These are phyloP conservation scores for Bradypus variegatus DNA, from an alignment of 2,797 vertebrate species.

Conservation along the genomic window DNA sequence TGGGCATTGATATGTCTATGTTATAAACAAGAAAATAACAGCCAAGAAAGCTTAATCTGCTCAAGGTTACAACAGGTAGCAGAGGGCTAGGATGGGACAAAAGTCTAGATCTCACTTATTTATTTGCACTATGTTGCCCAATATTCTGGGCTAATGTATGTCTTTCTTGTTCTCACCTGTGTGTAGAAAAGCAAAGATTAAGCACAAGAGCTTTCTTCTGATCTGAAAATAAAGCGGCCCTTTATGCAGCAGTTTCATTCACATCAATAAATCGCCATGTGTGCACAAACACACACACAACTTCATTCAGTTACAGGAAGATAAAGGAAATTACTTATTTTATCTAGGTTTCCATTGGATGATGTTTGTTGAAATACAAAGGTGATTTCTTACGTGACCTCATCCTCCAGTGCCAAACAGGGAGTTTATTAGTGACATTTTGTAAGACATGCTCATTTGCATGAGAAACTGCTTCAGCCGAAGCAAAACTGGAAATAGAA, in stretches of 20 bases:
- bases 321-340: neutral
- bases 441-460: conserved; percentile 38
- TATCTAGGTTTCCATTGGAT: neutral
- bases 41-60: neutral
- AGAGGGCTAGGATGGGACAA: neutral
- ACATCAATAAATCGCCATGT: neutral
- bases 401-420: neutral
- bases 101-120: neutral
- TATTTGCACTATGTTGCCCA: neutral
- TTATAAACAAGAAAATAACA: neutral
- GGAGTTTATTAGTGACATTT: conserved; percentile 46
- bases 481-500: conserved; percentile 45
- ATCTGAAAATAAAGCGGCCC: neutral
- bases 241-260: neutral
- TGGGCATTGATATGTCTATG: neutral
- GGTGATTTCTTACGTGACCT: neutral
- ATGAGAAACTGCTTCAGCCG: conserved; percentile 3
- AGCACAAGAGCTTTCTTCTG: neutral
- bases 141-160: neutral
- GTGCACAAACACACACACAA: neutral
- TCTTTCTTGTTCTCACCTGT: neutral
- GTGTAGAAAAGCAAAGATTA: conserved; percentile 1
- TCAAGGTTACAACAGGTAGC: neutral
- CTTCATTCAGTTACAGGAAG: neutral
- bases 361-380: conserved; percentile 2